Base-by-base conservation (phyloP, 2,888 invertebrate genomes). In the Erebia ligea region DNA sequence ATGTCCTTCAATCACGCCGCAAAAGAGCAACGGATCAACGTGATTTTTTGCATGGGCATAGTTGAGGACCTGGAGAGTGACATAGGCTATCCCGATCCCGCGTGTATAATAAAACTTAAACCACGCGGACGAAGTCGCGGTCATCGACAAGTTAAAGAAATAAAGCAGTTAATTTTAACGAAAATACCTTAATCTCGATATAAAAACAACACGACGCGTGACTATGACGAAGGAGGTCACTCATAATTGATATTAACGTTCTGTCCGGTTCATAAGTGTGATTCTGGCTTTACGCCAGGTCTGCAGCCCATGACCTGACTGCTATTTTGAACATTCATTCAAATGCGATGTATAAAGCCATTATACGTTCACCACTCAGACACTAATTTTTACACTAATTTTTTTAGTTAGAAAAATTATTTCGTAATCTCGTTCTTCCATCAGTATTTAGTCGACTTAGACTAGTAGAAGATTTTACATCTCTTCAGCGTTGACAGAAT, bases 311-410 rank as follows among this genome's bases (percentile, higher is more conserved):
- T 71, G 68, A 71, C 67, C 71, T 67, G 71, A 45, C 59, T 67
- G 58, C 68, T 73, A 73, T 71, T 73, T 73, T 71, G 67, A 71
- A 69, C 68, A 64, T 73, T 71, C 73, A 67, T 71, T 71, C 71
- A 73, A 54, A 52, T 67, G 50, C 61, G 11, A 61, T 61, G 45
- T 45, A 62, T 21, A 21, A 62, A 62, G 48, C 62, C 15, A 62
- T 62, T 62, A 45, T 48, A 61, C 42, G 15, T 34, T 34, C 34
- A 34, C 34, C 34, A 34, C 34, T 34, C 34, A 34, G 34, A 34
- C 34, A 6, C 25, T 25, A 25, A n/a, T n/a, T n/a, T n/a, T n/a
- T n/a, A n/a, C n/a, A n/a, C n/a, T 3, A 25, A 25, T 3, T 34
- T 34, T 34, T 34, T 34, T 34, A 34, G 34, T 34, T 21, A 1